Conservation (phyloP, 2,888 invertebrate genomes). For the Thymelicus lineola region DNA sequence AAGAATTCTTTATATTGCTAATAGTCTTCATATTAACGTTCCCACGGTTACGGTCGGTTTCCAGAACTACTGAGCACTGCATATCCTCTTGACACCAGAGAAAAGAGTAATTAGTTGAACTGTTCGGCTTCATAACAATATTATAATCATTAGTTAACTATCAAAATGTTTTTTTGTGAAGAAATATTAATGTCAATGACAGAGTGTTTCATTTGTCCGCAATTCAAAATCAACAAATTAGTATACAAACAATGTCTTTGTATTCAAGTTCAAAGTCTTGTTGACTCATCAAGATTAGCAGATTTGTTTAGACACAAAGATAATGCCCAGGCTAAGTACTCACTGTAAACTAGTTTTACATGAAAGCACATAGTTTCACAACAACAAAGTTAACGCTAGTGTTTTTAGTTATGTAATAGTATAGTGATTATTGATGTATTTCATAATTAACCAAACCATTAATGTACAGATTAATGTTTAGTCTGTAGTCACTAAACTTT, state of each 20-base stretch:
- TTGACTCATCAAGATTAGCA: conserved; percentile 21
- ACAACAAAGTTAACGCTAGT: too few species aligned
- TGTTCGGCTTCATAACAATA: conserved; percentile 27
- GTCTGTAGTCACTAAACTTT: too few species aligned
- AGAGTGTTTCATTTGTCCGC: conserved; percentile 24
- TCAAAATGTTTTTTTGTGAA: conserved; percentile 19
- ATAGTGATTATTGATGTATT: too few species aligned
- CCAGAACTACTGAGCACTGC: conserved; percentile 80
- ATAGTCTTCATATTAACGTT: conserved; percentile 78
- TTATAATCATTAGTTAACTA: conserved; percentile 34
- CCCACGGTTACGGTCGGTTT: conserved; percentile 73
- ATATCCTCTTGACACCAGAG: conserved; percentile 77
- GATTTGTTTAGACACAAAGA: conserved; percentile 9
- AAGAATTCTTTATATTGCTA: conserved; percentile 78
- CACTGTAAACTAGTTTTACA: neutral
- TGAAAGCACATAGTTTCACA: too few species aligned
- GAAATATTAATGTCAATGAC: conserved; percentile 18
- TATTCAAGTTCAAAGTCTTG: conserved; percentile 32
- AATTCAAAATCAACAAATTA: conserved; percentile 13
- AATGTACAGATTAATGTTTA: too few species aligned
- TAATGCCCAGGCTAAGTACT: neutral
- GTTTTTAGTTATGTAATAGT: too few species aligned
- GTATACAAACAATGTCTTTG: conserved; percentile 17
- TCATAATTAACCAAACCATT: too few species aligned
- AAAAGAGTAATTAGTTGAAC: conserved; percentile 58